Conservation (phyloP, 1,140 invertebrate species). For the Ceratina japonica region DNA sequence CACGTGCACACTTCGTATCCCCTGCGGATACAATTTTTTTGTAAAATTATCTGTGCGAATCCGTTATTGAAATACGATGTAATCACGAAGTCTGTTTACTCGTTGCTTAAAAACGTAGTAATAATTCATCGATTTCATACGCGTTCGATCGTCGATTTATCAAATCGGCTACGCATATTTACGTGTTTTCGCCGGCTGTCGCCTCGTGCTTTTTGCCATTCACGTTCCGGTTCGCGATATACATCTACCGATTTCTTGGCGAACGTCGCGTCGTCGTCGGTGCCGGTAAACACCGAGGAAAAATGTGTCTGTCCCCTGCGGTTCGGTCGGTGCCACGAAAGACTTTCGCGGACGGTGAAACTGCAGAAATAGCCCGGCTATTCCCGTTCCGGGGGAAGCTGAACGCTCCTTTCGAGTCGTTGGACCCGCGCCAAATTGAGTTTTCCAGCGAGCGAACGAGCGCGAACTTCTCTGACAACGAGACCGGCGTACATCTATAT, state of each 20-base stretch:
- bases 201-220: background rate
- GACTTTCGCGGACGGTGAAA: conserved; percentile 18
- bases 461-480: background rate
- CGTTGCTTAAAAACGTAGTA: too few species aligned
- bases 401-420: conserved; percentile 18
- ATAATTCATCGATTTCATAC: too few species aligned
- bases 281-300: conserved; percentile 47
- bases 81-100: too few species aligned
- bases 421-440: conserved; percentile 56
- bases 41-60: too few species aligned
- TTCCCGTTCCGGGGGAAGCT: conserved; percentile 18
- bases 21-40: too few species aligned
- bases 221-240: conserved; percentile 7
- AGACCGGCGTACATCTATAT: background rate
- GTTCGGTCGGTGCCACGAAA: conserved; percentile 17
- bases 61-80: too few species aligned
- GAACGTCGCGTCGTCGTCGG: background rate
- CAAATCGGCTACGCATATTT: conserved; percentile 9
- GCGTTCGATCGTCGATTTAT: conserved; percentile 1
- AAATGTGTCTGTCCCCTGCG: conserved; percentile 39
- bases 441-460: conserved; percentile 25
- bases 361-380: conserved; percentile 48
- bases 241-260: background rate
- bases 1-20: too few species aligned
- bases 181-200: conserved; percentile 12